phyloP scores from a whole-genome alignment of 2,888 invertebrate genomes.

The Chirona hameri region DNA sequence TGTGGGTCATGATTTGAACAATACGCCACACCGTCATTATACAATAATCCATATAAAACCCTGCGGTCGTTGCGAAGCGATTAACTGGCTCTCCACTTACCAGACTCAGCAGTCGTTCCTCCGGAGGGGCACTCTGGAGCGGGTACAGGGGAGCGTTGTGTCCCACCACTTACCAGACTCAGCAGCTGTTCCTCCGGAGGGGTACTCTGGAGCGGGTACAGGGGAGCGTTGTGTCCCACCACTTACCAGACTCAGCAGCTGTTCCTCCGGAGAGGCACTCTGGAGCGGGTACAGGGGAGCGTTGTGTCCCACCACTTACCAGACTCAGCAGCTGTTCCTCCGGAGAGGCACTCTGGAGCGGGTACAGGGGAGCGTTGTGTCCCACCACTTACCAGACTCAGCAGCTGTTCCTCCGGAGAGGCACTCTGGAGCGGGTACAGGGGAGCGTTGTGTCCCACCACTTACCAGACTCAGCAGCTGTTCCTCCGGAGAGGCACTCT shows the following conservation, averaged over 20 bases:
- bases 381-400: not conserved
- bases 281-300: conserved; percentile 84
- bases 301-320: conserved; percentile 60
- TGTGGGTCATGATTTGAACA: too few relatives aligned
- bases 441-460: conserved; percentile 79
- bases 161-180: conserved; percentile 61
- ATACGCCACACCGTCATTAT: too few relatives aligned
- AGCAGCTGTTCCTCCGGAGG: conserved; percentile 48
- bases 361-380: conserved; percentile 86
- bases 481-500: conserved; percentile 63
- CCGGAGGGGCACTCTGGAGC: conserved; percentile 70
- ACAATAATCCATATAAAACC: too few relatives aligned
- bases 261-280: conserved; percentile 60
- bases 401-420: conserved; percentile 48
- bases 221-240: conserved; percentile 81
- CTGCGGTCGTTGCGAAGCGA: too few relatives aligned
- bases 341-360: conserved; percentile 74
- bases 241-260: not conserved
- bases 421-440: conserved; percentile 83
- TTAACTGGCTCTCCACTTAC: not conserved
- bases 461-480: not conserved
- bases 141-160: conserved; percentile 89
- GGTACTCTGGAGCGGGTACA: conserved; percentile 81
- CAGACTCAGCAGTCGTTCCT: not conserved
- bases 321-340: not conserved